phyloP scores from a whole-genome alignment of 2,888 invertebrate species.

The Drosophila eohydei region DNA sequence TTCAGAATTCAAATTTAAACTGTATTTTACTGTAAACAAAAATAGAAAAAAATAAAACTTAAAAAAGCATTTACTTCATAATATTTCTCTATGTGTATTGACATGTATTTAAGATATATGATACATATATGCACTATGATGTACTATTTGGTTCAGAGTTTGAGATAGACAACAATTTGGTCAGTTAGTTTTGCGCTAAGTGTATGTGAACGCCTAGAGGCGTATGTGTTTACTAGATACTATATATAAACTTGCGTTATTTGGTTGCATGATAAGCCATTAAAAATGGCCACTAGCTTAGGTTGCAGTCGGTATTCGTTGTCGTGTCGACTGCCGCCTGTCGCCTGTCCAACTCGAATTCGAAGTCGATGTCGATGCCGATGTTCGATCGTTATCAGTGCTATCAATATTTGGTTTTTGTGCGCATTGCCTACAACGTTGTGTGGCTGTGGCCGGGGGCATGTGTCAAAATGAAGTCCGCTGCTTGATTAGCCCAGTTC shows the following conservation, averaged over 20 bases:
- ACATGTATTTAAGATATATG: background rate
- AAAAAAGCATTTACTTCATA: background rate
- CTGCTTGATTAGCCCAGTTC: constrained; percentile 17
- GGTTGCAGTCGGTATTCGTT: constrained; percentile 48
- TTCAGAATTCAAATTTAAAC: too few species aligned
- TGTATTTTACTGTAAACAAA: too few species aligned
- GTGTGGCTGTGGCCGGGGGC: constrained; percentile 20
- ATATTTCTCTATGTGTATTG: background rate
- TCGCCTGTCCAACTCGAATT: constrained; percentile 14
- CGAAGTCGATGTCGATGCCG: constrained; percentile 18
- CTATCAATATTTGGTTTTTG: constrained; percentile 71
- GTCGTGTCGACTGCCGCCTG: constrained; percentile 2
- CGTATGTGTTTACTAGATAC: constrained; percentile 13
- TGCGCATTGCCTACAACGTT: constrained; percentile 41
- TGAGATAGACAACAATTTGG: background rate
- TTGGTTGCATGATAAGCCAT: constrained; percentile 72
- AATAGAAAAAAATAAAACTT: too few species aligned
- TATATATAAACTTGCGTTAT: constrained; percentile 29
- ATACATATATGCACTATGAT: background rate
- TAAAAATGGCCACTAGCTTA: constrained; percentile 73
- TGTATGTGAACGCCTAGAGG: constrained; percentile 1
- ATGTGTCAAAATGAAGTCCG: constrained; percentile 76
- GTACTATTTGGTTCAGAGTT: background rate
- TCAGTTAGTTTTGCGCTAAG: background rate
- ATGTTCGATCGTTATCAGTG: constrained; percentile 66